Evolutionary conservation across 2,113 vertebrate genomes (phyloP).

Genomic region (Datnioides undecimradiatus): DNA sequence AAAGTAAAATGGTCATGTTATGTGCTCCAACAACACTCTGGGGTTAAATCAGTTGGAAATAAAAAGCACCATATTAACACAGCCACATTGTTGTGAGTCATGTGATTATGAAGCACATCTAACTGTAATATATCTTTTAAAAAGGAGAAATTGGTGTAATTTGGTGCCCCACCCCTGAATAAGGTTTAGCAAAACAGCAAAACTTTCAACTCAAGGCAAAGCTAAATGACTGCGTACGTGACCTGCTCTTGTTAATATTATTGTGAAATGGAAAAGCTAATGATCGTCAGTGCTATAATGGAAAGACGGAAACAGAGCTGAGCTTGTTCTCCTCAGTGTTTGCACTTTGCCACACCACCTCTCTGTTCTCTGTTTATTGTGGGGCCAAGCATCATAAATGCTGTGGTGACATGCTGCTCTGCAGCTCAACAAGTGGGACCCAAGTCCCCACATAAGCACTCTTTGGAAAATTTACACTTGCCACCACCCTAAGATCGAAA

Average conservation of each 20-base stretch:
- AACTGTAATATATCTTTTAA: neutral
- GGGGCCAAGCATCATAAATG: constrained; percentile 53
- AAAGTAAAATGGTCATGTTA: no score
- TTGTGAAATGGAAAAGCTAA: constrained; percentile 44
- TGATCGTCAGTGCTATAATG: constrained; percentile 51
- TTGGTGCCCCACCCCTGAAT: neutral
- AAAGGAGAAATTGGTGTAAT: neutral
- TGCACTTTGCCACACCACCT: constrained; percentile 11
- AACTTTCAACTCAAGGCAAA: constrained; percentile 24
- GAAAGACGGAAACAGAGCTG: constrained; percentile 62
- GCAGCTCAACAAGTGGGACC: constrained; percentile 51
- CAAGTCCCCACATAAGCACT: constrained; percentile 24
- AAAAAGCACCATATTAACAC: no score
- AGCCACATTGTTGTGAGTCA: neutral
- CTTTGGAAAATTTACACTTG: constrained; percentile 52
- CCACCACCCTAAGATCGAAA: constrained; percentile 20
- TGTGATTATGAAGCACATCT: neutral
- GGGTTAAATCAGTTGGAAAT: neutral
- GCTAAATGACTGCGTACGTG: constrained; percentile 23
- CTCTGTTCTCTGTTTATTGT: constrained; percentile 47
- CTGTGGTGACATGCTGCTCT: constrained; percentile 22
- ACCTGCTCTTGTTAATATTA: constrained; percentile 31
- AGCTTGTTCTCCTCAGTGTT: constrained; percentile 54
- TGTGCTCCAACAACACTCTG: no score
- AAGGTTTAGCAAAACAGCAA: neutral